Evolutionary conservation across 2,113 vertebrate genomes (phyloP), one percentile per base, ranked within the genome.

Genomic region (Scytalopus superciliaris): DNA sequence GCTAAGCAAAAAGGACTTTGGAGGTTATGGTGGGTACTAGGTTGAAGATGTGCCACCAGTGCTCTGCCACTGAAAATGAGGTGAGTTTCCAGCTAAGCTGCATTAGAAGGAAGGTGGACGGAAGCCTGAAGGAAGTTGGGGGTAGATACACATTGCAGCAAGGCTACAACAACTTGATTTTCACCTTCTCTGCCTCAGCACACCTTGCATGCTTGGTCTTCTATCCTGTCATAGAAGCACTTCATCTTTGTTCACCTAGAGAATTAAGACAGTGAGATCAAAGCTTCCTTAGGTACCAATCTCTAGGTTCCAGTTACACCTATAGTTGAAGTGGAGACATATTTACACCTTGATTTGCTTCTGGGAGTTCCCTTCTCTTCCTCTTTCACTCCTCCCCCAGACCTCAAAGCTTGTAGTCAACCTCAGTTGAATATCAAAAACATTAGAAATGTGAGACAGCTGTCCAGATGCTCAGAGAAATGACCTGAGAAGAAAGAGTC

Each of bases 401-500:
- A 81, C 56, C 74, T 93, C 59, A 68, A 66, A 88, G 37, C 62
- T 66, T 85, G 68, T 67, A 87, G 87, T 77, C 67, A 76, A 77
- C 76, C 45, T 83, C 88, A 87, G 62, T 2, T 70, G 64, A 84
- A 86, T 84, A 64, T 68, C 44, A 84, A 49, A 89, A 94, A 72
- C 69, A 78, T 30, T 80, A 90, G 96, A 93, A 95, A 97, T 90
- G 74, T 92, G 88, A 96, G 81, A 94, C 94, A 97, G 93, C 78
- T 95, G 83, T 82, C 93, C 82, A 85, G 87, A 89, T 78, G 84
- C 83, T 96, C 77, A 93, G 67, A 95, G 88, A 93, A 96, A 92
- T 80, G 90, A 90, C 56, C 86, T 95, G 92, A 96, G 88, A 96
- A 93, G 75, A 95, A 94, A 92, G 94, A 97, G 72, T 66, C 89